Conservation (phyloP, 2,113 vertebrate genomes). For the Chrysemys picta region DNA sequence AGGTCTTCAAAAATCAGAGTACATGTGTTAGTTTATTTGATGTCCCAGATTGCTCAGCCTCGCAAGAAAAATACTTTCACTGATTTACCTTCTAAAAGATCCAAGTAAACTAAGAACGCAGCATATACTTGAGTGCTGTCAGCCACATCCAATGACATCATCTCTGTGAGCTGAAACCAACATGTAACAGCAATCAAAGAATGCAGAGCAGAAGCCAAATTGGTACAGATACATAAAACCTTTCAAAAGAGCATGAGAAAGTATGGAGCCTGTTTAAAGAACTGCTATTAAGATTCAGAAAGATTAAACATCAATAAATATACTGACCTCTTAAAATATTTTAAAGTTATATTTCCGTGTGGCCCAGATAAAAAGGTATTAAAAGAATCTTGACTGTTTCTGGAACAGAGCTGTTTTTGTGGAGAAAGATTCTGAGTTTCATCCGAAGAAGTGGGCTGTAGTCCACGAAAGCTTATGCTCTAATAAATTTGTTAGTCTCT, state of each 20-base stretch:
- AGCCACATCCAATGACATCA: constrained; percentile 86
- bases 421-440: background rate
- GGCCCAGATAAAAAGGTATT: background rate
- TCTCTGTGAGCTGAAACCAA: constrained; percentile 86
- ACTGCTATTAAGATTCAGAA: background rate
- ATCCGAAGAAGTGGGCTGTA: no score
- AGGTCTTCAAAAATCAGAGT: background rate
- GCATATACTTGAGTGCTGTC: constrained; percentile 88
- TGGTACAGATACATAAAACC: background rate
- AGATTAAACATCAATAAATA: background rate
- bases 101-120: constrained; percentile 93
- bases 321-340: background rate
- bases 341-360: background rate
- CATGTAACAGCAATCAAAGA: background rate
- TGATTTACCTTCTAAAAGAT: constrained; percentile 90
- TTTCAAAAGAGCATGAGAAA: background rate
- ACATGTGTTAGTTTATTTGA: background rate
- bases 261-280: background rate
- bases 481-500: no score
- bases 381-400: background rate
- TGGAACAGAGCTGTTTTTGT: background rate
- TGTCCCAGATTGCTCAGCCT: background rate
- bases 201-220: background rate
- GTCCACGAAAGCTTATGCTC: no score
- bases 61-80: background rate